Base-by-base conservation (phyloP, 2,113 vertebrate species). In the Leiothrix lutea region DNA sequence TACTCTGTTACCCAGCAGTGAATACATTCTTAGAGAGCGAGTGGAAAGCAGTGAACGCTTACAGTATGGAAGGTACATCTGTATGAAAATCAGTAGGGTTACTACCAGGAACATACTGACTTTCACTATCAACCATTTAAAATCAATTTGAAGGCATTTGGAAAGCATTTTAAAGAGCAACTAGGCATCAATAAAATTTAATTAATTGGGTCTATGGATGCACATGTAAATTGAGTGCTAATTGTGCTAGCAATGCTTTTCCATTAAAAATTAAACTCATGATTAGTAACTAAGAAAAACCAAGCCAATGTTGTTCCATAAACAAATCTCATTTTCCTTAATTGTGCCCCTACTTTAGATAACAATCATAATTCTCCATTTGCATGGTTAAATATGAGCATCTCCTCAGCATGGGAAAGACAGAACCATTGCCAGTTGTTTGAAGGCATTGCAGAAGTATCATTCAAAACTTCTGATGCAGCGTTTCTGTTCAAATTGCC, bases 121-220 rank as follows among this genome's bases (percentile, higher is more conserved):
- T 97, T 96, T 93, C 79, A 71, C 96, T 96, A 82, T 95, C 97
- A 98, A 92, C 96, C 95, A 95, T 97, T 98, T 98, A 97, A 97
- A 98, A 98, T 98, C 98, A 97, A 97, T 98, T 98, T 98, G 97
- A 93, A 98, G 67, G 95, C 98, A 97, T 97, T 98, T 98, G 97
- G 97, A 97, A 98, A 97, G 97, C 98, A 97, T 98, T 98, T 98
- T 98, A 98, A 98, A 98, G 96, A 98, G 97, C 97, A 98, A 97
- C 97, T 95, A 97, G 97, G 95, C 98, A 97, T 98, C 98, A 98
- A 98, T 98, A 98, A 98, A 98, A 98, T 98, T 95, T 98, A 98
- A 98, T 98, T 98, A 98, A 98, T 98, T 97, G 67, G 97, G 96
- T 97, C 97, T 97, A 98, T 97, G 96, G 97, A 98, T 98, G 97